Evolutionary conservation across 2,888 invertebrate species (phyloP), one percentile per base, ranked within the genome.

Genomic region (Eilema sororculum): DNA sequence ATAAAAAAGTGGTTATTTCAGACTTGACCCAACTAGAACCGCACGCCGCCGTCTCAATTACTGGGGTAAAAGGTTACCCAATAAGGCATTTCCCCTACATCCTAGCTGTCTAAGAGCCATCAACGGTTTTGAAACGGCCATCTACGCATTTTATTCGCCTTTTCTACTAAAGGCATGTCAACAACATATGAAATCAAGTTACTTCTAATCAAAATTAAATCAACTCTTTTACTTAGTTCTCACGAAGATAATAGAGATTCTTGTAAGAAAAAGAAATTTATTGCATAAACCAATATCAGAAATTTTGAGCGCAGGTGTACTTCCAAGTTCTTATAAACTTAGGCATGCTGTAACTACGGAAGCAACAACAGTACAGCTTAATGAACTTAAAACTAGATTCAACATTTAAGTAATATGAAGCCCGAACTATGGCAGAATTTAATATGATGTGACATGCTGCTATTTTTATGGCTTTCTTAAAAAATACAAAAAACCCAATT

Each of bases 341-440:
- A 65, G 4, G 60, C 24, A 64, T 33, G 30, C 41, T 69, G 59
- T 41, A 69, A 60, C 52, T 65, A 33, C 5, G 25, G 33, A 28
- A 62, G 52, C 33, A 67, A 57, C 30, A 24, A 57, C 30, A 24
- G 69, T 59, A 56, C n/a, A 65, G 41, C 37, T 41, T 69, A 64
- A 69, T 57, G 52, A 61, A 65, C 69, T 65, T 33, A 52, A n/a
- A 60, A 52, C 69, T 65, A 61, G 88, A 65, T 46, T 28, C n/a
- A 56, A 30, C 41, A 28, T 57, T 30, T 58, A 67, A 33, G 61
- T 56, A 62, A 8, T 52, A 52, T 30, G 22, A 61, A 61, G 61
- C 30, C 52, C n/a, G n/a, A n/a, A 52, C 52, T 52, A 52, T n/a
- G 52, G 52, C n/a, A 52, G 20, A 8, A n/a, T 52, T n/a, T 52